These are phyloP conservation scores for Apodemia hepburni DNA, from an alignment of 2,888 invertebrate genomes.

Conservation along the genomic window DNA sequence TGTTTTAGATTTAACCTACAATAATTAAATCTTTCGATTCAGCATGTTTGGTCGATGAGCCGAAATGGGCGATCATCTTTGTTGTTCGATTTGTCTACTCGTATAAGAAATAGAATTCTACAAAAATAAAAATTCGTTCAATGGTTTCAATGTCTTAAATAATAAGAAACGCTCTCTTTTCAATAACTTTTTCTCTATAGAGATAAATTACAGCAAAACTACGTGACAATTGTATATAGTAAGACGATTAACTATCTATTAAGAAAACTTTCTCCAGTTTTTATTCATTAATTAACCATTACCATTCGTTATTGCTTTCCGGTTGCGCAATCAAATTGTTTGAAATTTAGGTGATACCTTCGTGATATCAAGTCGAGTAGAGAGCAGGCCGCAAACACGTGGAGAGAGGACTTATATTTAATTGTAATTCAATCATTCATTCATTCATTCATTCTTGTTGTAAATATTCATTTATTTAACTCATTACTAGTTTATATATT, in stretches of 20 bases:
- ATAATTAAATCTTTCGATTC: too few species aligned
- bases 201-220: background rate
- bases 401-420: background rate
- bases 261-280: conserved; percentile 6
- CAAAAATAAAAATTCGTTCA: too few species aligned
- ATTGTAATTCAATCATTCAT: too few species aligned
- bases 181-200: background rate
- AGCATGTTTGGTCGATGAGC: too few species aligned
- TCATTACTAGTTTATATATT: too few species aligned
- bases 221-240: conserved; percentile 6
- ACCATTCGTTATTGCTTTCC: conserved; percentile 1
- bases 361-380: background rate
- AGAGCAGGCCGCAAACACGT: background rate
- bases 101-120: too few species aligned
- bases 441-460: too few species aligned
- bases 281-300: conserved; percentile 10
- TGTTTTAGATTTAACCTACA: too few species aligned
- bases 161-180: background rate
- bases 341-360: background rate
- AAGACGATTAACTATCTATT: conserved; percentile 12
- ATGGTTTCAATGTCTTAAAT: too few species aligned
- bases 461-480: too few species aligned
- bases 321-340: background rate
- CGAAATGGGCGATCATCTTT: too few species aligned
- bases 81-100: too few species aligned